Base-by-base conservation (phyloP, 2,888 invertebrate species). In the Malacosoma neustria region DNA sequence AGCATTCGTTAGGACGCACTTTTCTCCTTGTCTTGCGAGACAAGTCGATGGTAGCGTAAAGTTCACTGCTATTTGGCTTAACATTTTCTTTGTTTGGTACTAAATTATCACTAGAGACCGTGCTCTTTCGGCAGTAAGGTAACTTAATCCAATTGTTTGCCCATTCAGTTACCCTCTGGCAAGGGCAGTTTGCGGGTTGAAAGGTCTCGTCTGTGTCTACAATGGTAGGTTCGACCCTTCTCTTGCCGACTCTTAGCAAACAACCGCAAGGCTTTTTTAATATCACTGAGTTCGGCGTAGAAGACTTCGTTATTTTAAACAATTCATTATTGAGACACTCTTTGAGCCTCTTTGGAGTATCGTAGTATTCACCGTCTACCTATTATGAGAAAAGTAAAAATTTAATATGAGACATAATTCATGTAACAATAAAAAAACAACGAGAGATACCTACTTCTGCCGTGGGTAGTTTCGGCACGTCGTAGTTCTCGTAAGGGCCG, bases 401-500 rank as follows among this genome's bases (percentile, higher is more conserved):
- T 3, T 29, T 2, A 11, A 13, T 32, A 30, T 30, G 4, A 13
- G 3, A 9, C 12, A 0, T 11, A 29, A 13, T 13, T 7, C 5
- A 11, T 3, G 11, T 1, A 12, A 11, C 22, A 11, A n/a, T 9
- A 29, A 35, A 30, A 39, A 32, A 3, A 30, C 14, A 33, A 15
- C 12, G 11, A 5, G 14, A 3, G 35, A 33, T 14, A 79, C 71
- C 82, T 77, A 87, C 89, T 82, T 77, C 84, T 65, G 66, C 69
- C 65, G 72, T 80, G 7, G 73, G 88, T 46, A 88, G 76, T 67
- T 90, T 91, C 29, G 94, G 94, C 35, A 94, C 86, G 60, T 94
- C 93, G 57, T 94, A 94, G 62, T 94, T 94, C 54, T 93, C 92
- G 59, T 92, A 92, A 1, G 91, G 89, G 3, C 89, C 89, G 13